Evolutionary conservation across 2,113 vertebrate species (phyloP).

Genomic region (Melanostigma gelatinosum): DNA sequence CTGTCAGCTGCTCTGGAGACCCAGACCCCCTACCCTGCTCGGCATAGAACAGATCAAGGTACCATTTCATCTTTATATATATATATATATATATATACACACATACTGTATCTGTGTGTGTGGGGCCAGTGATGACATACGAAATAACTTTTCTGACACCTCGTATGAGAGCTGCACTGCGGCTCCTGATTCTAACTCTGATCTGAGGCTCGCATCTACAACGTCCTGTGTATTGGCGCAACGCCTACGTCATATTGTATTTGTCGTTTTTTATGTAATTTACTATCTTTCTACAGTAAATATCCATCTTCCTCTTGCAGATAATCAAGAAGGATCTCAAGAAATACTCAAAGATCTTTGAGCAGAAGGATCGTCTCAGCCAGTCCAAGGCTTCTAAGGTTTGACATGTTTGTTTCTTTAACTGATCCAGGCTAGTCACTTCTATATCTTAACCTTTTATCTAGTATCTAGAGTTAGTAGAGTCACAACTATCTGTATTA

Average conservation of each 20-base stretch:
- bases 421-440: background rate
- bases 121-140: constrained; percentile 58
- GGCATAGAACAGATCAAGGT: constrained; percentile 93
- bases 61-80: background rate
- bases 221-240: background rate
- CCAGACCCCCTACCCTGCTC: constrained; percentile 90
- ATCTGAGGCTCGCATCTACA: constrained; percentile 55
- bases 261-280: background rate
- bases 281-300: background rate
- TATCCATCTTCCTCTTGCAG: constrained; percentile 75
- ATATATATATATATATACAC: no score
- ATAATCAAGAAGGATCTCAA: constrained; percentile 98
- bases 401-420: constrained; percentile 37
- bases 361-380: constrained; percentile 99
- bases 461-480: background rate
- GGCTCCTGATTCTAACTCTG: constrained; percentile 65
- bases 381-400: constrained; percentile 99
- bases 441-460: background rate
- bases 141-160: constrained; percentile 69
- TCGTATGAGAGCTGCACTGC: constrained; percentile 67
- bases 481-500: background rate
- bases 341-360: constrained; percentile 99
- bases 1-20: constrained; percentile 97
- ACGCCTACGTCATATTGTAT: background rate
- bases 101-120: background rate